Percentiles rank a stretch among this genome's conserved stretches.
Evolutionary conservation across 2,888 invertebrate genomes (phyloP).

Genomic region (Agrotis puta): DNA sequence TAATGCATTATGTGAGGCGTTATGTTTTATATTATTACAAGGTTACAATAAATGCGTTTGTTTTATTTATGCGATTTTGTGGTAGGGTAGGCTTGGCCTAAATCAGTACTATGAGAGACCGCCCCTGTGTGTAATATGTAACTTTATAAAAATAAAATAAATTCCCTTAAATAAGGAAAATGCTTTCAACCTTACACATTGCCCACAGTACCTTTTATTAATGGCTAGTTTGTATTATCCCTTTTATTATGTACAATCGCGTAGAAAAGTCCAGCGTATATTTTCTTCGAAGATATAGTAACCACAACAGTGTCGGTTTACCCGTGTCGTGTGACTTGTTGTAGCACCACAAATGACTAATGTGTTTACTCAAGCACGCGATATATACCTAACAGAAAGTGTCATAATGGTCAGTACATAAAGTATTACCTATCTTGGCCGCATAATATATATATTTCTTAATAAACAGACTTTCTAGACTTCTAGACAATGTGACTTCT

Average conservation of each 20-base stretch:
- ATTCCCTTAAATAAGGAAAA: too few relatives aligned
- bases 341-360: conserved; percentile 60
- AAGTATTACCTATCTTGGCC: conserved; percentile 15
- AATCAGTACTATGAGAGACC: too few relatives aligned
- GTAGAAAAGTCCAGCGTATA: neutral
- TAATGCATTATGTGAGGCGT: too few relatives aligned
- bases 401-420: conserved; percentile 27
- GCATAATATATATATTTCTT: neutral
- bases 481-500: conserved; percentile 42
- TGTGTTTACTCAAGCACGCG: conserved; percentile 59
- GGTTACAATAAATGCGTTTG: too few relatives aligned
- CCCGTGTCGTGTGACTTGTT: conserved; percentile 47
- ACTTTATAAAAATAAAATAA: too few relatives aligned
- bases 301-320: conserved; percentile 53
- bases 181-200: too few relatives aligned
- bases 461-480: conserved; percentile 20
- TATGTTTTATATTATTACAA: too few relatives aligned
- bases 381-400: conserved; percentile 47
- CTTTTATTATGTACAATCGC: conserved; percentile 11
- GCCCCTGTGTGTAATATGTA: too few relatives aligned
- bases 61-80: too few relatives aligned
- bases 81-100: too few relatives aligned
- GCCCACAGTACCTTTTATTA: too few relatives aligned
- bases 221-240: neutral
- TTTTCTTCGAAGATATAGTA: conserved; percentile 38